These are phyloP conservation scores for Drosophila navojoa DNA, from an alignment of 1,140 invertebrate genomes.

Conservation along the genomic window DNA sequence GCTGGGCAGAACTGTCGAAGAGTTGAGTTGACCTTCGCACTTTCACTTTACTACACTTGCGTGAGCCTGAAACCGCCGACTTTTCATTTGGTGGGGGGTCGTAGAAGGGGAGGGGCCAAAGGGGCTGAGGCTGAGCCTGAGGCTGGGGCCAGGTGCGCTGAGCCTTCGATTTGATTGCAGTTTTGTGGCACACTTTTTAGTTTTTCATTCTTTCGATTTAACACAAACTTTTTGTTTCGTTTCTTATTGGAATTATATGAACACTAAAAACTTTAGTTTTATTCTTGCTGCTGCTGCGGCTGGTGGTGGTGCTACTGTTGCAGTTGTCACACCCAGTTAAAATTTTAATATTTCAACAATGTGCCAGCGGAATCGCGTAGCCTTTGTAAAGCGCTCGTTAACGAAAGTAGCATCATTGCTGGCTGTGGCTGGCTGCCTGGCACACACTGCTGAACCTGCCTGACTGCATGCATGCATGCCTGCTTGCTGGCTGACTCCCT, in stretches of 20 bases:
- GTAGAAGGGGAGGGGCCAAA: constrained; percentile 1
- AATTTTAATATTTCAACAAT: constrained; percentile 67
- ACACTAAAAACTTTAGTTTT: constrained; percentile 28
- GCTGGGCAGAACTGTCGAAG: constrained; percentile 58
- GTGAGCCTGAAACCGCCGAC: constrained; percentile 71
- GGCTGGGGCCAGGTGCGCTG: constrained; percentile 21
- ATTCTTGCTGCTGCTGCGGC: too few relatives aligned
- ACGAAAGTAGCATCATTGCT: constrained; percentile 62
- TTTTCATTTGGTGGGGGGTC: constrained; percentile 53
- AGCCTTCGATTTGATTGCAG: constrained; percentile 28
- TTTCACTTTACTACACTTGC: constrained; percentile 77
- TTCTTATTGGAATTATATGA: constrained; percentile 2
- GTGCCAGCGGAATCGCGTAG: constrained; percentile 58
- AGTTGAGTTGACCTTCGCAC: constrained; percentile 74
- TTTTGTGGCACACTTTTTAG: constrained; percentile 47
- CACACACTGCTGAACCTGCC: constrained; percentile 45
- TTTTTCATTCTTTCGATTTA: constrained; percentile 3
- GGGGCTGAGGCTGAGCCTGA: neutral
- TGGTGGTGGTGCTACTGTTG: constrained; percentile 8
- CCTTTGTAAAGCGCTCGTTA: constrained; percentile 53
- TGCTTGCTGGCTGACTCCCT: constrained; percentile 9
- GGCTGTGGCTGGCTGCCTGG: constrained; percentile 54
- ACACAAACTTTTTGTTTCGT: constrained; percentile 2
- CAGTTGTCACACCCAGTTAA: constrained; percentile 68
- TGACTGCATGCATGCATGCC: constrained; percentile 16